Evolutionary conservation across 1,140 invertebrate genomes (phyloP).

Genomic region (Caenorhabditis elegans): WBcel235 BX284605.5:611501-612000

Average conservation of each 20-base stretch:
- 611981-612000: too few relatives aligned
- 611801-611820: background rate
- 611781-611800: background rate
- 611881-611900: background rate
- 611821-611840: background rate
- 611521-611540: background rate
- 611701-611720: background rate
- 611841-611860: background rate
- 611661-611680: background rate
- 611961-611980: background rate
- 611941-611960: background rate
- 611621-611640: background rate
- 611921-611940: background rate
- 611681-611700: too few relatives aligned
- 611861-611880: background rate
- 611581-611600: background rate
- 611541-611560: background rate
- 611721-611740: background rate
- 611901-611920: slow-evolving; percentile 12
- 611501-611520: background rate
- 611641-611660: background rate
- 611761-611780: background rate
- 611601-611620: background rate
- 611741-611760: background rate
- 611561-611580: background rate